These are phyloP conservation scores for Uria aalge DNA, from an alignment of 2,113 vertebrate species.

Conservation along the genomic window DNA sequence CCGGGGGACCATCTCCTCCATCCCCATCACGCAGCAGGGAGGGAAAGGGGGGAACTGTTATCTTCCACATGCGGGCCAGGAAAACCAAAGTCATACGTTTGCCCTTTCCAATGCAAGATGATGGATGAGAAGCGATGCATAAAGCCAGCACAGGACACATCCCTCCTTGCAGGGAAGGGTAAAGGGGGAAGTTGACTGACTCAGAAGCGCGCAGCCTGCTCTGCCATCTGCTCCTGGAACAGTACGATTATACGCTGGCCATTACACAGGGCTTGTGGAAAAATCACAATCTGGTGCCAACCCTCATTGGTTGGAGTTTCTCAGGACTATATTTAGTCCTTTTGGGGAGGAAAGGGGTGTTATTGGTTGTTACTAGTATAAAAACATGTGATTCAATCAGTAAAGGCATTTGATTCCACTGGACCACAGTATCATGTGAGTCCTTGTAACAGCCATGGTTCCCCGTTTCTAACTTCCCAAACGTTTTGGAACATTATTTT, in stretches of 20 bases:
- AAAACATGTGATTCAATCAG: slow-evolving; percentile 32
- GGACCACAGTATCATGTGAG: slow-evolving; percentile 8
- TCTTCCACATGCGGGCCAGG: background rate
- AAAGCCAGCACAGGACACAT: background rate
- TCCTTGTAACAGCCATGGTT: background rate
- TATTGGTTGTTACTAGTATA: background rate
- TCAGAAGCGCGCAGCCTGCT: background rate
- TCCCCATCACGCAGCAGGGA: background rate
- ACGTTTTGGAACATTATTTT: background rate
- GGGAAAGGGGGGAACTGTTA: background rate
- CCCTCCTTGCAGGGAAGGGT: background rate
- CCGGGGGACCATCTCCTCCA: background rate
- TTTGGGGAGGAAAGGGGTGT: background rate
- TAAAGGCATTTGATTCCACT: background rate
- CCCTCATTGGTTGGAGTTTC: background rate
- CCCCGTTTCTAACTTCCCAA: background rate
- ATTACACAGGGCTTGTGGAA: background rate
- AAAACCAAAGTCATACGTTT: background rate
- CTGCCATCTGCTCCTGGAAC: slow-evolving; percentile 40
- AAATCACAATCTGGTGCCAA: background rate
- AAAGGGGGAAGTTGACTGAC: background rate
- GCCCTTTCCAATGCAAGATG: background rate
- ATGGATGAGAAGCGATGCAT: background rate
- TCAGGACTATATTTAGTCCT: background rate
- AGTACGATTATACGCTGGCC: fast-evolving